These are phyloP conservation scores for Apeira syringaria DNA, from an alignment of 2,888 invertebrate genomes.

Conservation along the genomic window DNA sequence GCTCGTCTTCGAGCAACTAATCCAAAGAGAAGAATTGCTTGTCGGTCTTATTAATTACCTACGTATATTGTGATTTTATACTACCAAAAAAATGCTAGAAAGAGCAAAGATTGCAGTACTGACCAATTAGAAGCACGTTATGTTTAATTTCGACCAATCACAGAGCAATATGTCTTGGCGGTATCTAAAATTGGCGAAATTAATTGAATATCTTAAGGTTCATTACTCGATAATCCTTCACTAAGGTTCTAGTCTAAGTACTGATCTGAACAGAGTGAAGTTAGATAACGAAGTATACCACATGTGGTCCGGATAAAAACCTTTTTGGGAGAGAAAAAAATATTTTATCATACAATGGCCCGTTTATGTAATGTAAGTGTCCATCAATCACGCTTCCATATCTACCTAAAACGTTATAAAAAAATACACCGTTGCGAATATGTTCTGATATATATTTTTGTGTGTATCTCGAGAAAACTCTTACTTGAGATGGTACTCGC, in stretches of 20 bases:
- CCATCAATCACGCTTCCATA: conserved; percentile 48
- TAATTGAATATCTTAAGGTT: no score
- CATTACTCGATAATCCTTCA: no score
- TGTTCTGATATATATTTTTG: conserved; percentile 27
- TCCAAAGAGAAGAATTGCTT: no score
- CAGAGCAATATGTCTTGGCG: no score
- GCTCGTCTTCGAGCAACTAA: no score
- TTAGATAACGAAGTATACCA: conserved; percentile 21
- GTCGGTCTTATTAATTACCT: no score
- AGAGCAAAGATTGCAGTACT: no score
- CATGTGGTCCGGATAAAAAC: conserved; percentile 36
- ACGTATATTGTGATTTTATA: no score
- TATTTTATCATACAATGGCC: conserved; percentile 43
- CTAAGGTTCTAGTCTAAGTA: conserved; percentile 2
- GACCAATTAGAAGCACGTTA: no score
- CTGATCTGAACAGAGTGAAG: conserved; percentile 13
- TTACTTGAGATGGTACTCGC: conserved; percentile 13
- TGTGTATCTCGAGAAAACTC: conserved; percentile 1
- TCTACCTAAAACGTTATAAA: conserved; percentile 38
- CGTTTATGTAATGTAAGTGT: conserved; percentile 43
- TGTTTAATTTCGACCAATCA: no score
- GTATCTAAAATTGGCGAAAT: no score
- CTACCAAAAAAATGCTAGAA: no score
- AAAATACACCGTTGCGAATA: conserved; percentile 35
- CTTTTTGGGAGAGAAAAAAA: conserved; percentile 29